Evolutionary conservation across 2,888 invertebrate species (phyloP).

Genomic region (Augochlorella aurata): DNA sequence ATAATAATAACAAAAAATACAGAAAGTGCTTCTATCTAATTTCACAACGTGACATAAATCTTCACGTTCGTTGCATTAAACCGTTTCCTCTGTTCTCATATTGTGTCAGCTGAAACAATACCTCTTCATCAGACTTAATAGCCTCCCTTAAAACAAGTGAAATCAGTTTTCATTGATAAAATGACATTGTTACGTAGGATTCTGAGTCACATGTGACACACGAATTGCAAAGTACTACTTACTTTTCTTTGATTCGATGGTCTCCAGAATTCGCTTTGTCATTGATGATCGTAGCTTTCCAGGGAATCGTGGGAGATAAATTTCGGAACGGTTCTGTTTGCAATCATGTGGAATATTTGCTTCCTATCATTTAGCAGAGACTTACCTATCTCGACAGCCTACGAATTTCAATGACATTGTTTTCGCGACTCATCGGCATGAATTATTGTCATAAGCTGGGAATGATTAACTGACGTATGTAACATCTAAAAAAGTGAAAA

Average conservation of each 20-base stretch:
- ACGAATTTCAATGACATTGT: background rate
- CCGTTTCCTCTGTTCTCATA: background rate
- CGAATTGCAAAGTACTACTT: background rate
- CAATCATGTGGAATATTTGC: slow-evolving; percentile 11
- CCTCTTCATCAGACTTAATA: background rate
- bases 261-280: background rate
- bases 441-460: slow-evolving; percentile 3
- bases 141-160: background rate
- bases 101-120: background rate
- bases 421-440: background rate
- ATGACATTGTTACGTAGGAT: background rate
- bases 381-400: background rate
- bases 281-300: background rate
- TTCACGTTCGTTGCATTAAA: background rate
- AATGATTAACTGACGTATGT: background rate
- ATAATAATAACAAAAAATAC: too few species aligned
- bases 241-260: background rate
- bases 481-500: background rate
- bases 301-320: background rate
- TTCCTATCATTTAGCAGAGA: background rate
- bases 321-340: slow-evolving; percentile 6
- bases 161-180: background rate
- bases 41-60: background rate
- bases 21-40: background rate
- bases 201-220: background rate